Percentiles rank a stretch among this genome's conserved stretches.
Evolutionary conservation across 2,888 invertebrate genomes (phyloP).

Genomic region (Drosophila atripex): DNA sequence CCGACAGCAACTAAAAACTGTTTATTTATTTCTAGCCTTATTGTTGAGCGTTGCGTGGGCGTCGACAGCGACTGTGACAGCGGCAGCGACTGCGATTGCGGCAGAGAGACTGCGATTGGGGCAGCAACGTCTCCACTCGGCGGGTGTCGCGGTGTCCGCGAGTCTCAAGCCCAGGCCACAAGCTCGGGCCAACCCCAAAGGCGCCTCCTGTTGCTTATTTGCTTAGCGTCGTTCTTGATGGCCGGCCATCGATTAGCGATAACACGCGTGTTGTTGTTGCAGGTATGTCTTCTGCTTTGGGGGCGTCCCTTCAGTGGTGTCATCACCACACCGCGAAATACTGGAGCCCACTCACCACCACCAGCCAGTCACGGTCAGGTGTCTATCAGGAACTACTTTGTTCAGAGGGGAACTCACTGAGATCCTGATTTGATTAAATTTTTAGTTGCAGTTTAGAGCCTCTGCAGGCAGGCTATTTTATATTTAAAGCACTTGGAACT

Average conservation of each 20-base stretch:
- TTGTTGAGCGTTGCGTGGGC: slow-evolving; percentile 20
- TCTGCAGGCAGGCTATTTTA: background rate
- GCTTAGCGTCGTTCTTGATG: slow-evolving; percentile 65
- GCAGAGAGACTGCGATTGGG: slow-evolving; percentile 7
- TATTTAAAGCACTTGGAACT: background rate
- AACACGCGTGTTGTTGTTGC: slow-evolving; percentile 47
- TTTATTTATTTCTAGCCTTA: slow-evolving; percentile 47
- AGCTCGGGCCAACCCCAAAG: slow-evolving; percentile 47
- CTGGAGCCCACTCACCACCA: background rate
- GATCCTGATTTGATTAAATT: background rate
- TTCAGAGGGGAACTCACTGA: background rate
- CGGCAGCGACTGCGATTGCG: slow-evolving; percentile 7
- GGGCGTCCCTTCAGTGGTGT: slow-evolving; percentile 62
- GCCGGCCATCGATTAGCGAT: slow-evolving; percentile 76
- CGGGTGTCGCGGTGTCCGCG: slow-evolving; percentile 23
- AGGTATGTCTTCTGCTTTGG: slow-evolving; percentile 8
- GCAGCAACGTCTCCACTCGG: slow-evolving; percentile 14
- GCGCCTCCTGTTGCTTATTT: slow-evolving; percentile 73
- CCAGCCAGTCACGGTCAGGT: background rate
- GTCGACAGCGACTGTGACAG: slow-evolving; percentile 14
- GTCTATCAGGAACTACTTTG: background rate
- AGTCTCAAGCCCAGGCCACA: slow-evolving; percentile 5
- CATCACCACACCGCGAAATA: slow-evolving; percentile 48
- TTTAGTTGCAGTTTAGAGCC: background rate
- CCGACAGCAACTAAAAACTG: slow-evolving; percentile 51